Evolutionary conservation across 2,113 vertebrate genomes (phyloP).

Genomic region (Arothron firmamentum): DNA sequence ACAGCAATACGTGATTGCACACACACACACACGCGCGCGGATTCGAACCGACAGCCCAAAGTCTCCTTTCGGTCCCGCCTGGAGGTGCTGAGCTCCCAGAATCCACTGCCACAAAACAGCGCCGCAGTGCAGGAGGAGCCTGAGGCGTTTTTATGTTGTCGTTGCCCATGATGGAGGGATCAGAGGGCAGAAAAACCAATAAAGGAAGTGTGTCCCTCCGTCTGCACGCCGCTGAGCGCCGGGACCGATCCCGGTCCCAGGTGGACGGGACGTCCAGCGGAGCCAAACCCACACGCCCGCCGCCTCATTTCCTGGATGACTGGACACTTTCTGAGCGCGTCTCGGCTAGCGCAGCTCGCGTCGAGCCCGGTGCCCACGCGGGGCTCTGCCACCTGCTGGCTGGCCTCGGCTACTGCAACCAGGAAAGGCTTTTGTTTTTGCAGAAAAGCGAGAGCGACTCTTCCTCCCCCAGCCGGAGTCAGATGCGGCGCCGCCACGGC

Average conservation of each 20-base stretch:
- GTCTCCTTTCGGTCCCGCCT: conserved; percentile 44
- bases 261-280: conserved; percentile 58
- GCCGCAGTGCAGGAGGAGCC: conserved; percentile 41
- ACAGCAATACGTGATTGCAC: neutral
- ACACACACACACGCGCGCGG: conserved; percentile 17
- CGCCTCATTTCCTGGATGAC: conserved; percentile 70
- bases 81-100: conserved; percentile 8
- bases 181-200: conserved; percentile 65
- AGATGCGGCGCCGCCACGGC: conserved; percentile 20
- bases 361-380: too few relatives aligned
- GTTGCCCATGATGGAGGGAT: conserved; percentile 58
- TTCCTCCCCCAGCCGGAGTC: neutral
- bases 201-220: conserved; percentile 58
- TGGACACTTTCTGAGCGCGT: conserved; percentile 38
- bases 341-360: too few relatives aligned
- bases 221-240: conserved; percentile 55
- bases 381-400: too few relatives aligned
- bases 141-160: conserved; percentile 21
- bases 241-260: conserved; percentile 57
- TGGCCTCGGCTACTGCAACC: too few relatives aligned
- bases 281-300: conserved; percentile 58
- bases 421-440: too few relatives aligned
- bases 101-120: conserved; percentile 36
- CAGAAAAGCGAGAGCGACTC: neutral
- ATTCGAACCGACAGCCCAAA: neutral